A percentile compares a stretch with the other conserved stretches of the same genome.
Evolutionary conservation across 1,140 invertebrate genomes (phyloP).

Genomic region (Drosophila orosa): DNA sequence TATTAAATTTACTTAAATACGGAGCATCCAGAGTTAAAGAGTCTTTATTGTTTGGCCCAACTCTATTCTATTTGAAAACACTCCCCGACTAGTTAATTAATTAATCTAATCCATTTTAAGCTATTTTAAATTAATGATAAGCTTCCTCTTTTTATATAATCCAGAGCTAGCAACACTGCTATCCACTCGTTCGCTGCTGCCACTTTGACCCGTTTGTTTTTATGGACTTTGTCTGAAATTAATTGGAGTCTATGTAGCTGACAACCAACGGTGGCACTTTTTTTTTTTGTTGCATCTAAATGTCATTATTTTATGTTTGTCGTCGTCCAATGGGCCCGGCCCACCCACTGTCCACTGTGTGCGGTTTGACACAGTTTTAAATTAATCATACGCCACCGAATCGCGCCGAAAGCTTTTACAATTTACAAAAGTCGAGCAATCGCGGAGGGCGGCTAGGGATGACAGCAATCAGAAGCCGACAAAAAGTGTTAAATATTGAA

Average conservation of each 20-base stretch:
- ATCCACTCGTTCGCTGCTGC: slow-evolving; percentile 9
- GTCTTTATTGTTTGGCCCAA: not conserved
- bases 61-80: not conserved
- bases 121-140: not conserved
- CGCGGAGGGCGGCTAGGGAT: slow-evolving; percentile 1
- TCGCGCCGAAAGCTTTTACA: slow-evolving; percentile 69
- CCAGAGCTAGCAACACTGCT: slow-evolving; percentile 9
- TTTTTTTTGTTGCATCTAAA: slow-evolving; percentile 62
- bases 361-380: slow-evolving; percentile 80
- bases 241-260: slow-evolving; percentile 76
- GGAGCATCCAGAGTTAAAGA: not conserved
- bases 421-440: slow-evolving; percentile 32
- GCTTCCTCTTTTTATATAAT: not conserved
- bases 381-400: slow-evolving; percentile 77
- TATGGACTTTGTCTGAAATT: slow-evolving; percentile 80
- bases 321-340: not conserved
- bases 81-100: not conserved
- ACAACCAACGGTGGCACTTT: slow-evolving; percentile 68
- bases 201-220: slow-evolving; percentile 70
- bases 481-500: slow-evolving; percentile 52
- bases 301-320: slow-evolving; percentile 38
- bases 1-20: not conserved
- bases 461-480: slow-evolving; percentile 47
- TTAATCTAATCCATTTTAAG: not conserved
- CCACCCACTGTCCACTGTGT: slow-evolving; percentile 24